Evolutionary conservation across 2,888 invertebrate genomes (phyloP).

Genomic region (Nematopogon swammerdamellus): DNA sequence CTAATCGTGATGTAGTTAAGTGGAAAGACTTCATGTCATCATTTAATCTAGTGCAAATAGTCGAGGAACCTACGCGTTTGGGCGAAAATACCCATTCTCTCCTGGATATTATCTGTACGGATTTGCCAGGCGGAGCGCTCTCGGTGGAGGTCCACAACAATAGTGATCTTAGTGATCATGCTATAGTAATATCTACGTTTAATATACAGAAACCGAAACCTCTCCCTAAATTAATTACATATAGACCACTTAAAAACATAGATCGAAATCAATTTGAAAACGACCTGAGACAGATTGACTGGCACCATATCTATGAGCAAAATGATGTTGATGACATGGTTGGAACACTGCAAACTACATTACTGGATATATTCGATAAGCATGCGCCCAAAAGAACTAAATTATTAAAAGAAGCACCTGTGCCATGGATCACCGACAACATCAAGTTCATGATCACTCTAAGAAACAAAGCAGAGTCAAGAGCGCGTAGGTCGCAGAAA

Average conservation of each 20-base stretch:
- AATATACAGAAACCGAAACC: not conserved
- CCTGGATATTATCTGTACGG: too few relatives aligned
- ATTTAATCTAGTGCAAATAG: not conserved
- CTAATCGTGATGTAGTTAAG: too few relatives aligned
- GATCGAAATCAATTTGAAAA: too few relatives aligned
- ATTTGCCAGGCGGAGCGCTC: too few relatives aligned
- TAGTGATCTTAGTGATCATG: not conserved
- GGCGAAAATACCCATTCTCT: too few relatives aligned
- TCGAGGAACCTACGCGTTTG: too few relatives aligned
- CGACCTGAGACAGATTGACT: too few relatives aligned
- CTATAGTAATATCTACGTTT: not conserved
- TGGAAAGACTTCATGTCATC: not conserved
- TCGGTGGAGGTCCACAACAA: too few relatives aligned
- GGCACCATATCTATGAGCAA: too few relatives aligned
- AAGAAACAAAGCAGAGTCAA: not conserved
- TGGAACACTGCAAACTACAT: not conserved
- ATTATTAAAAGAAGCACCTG: not conserved
- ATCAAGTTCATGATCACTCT: not conserved
- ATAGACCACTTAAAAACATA: too few relatives aligned
- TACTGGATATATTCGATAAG: not conserved
- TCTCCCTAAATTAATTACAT: too few relatives aligned
- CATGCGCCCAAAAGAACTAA: not conserved
- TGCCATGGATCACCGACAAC: constrained; percentile 1
- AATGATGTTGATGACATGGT: not conserved
- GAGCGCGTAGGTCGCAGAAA: not conserved